These are phyloP conservation scores for Diplolepis rosae DNA, from an alignment of 2,888 invertebrate genomes.

Conservation along the genomic window DNA sequence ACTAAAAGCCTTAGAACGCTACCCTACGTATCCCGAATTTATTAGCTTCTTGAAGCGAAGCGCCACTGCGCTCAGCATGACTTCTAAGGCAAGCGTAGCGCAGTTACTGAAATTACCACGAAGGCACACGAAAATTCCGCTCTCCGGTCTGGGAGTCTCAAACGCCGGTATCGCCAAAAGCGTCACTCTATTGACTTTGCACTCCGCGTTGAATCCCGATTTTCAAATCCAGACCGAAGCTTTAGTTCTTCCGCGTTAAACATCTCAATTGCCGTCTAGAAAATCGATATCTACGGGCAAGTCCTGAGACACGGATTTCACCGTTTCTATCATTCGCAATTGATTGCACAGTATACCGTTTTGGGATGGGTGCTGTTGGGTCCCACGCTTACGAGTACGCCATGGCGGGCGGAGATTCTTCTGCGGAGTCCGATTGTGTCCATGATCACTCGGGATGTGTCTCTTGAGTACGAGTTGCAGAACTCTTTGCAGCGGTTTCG, in stretches of 20 bases:
- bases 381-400: too few species aligned
- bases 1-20: too few species aligned
- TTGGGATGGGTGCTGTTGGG: too few species aligned
- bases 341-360: too few species aligned
- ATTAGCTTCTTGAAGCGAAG: slow-evolving; percentile 16
- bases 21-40: background rate
- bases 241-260: slow-evolving; percentile 33
- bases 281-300: too few species aligned
- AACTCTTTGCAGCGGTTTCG: background rate
- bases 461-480: background rate
- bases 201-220: slow-evolving; percentile 13
- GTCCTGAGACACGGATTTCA: too few species aligned
- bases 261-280: too few species aligned
- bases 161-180: slow-evolving; percentile 25
- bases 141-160: slow-evolving; percentile 29
- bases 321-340: too few species aligned
- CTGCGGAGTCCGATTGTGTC: background rate
- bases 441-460: background rate
- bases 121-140: too few species aligned
- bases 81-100: too few species aligned
- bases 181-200: background rate
- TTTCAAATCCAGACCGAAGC: slow-evolving; percentile 28
- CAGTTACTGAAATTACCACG: too few species aligned
- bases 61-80: too few species aligned
- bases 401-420: background rate